These are phyloP conservation scores for Eleutherodactylus coqui DNA, from an alignment of 2,797 vertebrate genomes.

Conservation along the genomic window DNA sequence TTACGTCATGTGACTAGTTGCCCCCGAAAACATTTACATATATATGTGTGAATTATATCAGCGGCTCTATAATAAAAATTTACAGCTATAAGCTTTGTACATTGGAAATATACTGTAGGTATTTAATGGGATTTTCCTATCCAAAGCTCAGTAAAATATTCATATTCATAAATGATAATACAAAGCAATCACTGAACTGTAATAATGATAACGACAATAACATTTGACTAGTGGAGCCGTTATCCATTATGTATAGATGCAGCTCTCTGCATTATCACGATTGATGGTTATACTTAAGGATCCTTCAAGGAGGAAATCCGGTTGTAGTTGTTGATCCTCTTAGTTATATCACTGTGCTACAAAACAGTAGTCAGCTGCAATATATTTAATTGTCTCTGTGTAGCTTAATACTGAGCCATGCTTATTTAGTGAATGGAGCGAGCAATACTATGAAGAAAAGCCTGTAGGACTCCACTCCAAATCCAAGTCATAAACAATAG, in stretches of 20 bases:
- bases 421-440: not conserved
- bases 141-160: not conserved
- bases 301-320: not conserved
- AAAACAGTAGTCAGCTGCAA: not conserved
- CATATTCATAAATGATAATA: not conserved
- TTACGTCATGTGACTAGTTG: not conserved
- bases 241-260: constrained; percentile 7
- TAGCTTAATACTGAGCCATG: not conserved
- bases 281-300: not conserved
- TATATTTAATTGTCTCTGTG: not conserved
- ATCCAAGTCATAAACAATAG: not conserved
- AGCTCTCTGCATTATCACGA: not conserved
- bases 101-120: too few relatives aligned
- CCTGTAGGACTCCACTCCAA: not conserved
- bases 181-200: not conserved
- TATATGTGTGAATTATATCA: not conserved
- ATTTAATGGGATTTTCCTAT: not conserved
- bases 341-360: not conserved
- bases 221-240: not conserved
- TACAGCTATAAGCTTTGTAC: not conserved
- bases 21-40: not conserved
- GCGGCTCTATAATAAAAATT: not conserved
- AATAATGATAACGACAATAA: not conserved
- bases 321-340: not conserved
- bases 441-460: not conserved